Evolutionary conservation across 2,888 invertebrate species (phyloP).

Genomic region (Eilema caniola): DNA sequence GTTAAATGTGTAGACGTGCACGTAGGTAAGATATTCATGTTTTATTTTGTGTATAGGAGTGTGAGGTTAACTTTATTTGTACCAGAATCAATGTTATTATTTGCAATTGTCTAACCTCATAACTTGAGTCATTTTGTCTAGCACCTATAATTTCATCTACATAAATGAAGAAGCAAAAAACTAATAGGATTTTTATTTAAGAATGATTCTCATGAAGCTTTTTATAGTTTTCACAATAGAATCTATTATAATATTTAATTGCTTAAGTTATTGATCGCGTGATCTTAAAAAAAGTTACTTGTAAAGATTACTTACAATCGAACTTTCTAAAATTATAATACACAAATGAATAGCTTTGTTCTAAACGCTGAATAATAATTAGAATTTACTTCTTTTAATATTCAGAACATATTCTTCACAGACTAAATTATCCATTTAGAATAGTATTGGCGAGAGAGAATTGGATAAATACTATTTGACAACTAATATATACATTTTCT

Average conservation of each 20-base stretch:
- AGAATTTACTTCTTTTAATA: not conserved
- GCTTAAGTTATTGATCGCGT: not conserved
- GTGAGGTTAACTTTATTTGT: not conserved
- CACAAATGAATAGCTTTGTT: not conserved
- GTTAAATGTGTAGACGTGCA: conserved; percentile 32
- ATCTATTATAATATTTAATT: conserved; percentile 2
- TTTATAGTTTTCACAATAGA: not conserved
- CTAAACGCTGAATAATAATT: not conserved
- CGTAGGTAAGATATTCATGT: conserved; percentile 35
- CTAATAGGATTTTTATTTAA: not conserved
- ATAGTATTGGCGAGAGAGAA: not conserved
- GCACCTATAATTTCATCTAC: not conserved
- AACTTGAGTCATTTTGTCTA: not conserved
- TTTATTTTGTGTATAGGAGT: not conserved
- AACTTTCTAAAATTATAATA: not conserved
- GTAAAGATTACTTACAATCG: not conserved
- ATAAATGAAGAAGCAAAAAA: not conserved
- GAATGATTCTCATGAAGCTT: not conserved
- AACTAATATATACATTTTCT: not conserved
- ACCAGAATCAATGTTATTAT: not conserved
- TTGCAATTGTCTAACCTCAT: not conserved
- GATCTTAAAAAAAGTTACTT: not conserved
- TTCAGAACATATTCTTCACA: not conserved
- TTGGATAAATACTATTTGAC: not conserved
- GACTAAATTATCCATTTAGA: not conserved